Percentiles rank a stretch among this genome's conserved stretches.
phyloP scores from a whole-genome alignment of 2,797 vertebrate genomes.

The Gallinago nigripennis region DNA sequence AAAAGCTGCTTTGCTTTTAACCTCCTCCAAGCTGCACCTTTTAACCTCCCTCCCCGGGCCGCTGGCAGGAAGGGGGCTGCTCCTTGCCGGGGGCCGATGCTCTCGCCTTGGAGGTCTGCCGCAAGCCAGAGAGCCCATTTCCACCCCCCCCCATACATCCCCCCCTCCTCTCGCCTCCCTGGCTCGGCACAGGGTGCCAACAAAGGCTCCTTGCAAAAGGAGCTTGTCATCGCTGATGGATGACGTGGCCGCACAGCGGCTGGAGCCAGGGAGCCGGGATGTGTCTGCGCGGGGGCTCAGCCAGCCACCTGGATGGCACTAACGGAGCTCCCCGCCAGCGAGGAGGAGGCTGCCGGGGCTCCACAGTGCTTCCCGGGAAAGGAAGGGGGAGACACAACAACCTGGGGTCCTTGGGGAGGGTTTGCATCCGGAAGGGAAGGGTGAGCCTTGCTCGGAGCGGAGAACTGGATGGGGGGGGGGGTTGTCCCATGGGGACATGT shows the following conservation, averaged over 20 bases:
- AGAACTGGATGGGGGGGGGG: too few relatives aligned
- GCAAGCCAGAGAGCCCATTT: not conserved
- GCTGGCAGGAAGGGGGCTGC: slow-evolving; percentile 26
- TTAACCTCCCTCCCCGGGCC: slow-evolving; percentile 31
- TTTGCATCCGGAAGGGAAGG: not conserved
- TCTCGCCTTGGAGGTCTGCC: slow-evolving; percentile 42
- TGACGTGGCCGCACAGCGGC: slow-evolving; percentile 21
- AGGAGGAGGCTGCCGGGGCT: not conserved
- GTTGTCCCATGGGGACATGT: not conserved
- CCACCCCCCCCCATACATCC: too few relatives aligned
- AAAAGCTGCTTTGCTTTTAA: slow-evolving; percentile 50
- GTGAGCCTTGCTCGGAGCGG: rapidly evolving
- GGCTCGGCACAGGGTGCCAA: slow-evolving; percentile 28
- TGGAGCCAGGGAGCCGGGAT: slow-evolving; percentile 41
- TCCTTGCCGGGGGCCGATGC: not conserved
- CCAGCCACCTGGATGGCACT: slow-evolving; percentile 62
- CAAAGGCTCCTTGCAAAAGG: slow-evolving; percentile 59
- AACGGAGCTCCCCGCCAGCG: not conserved
- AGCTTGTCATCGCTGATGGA: slow-evolving; percentile 65
- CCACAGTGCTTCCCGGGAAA: rapidly evolving
- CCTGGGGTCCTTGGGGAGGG: rapidly evolving
- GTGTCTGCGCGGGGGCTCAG: slow-evolving; percentile 1
- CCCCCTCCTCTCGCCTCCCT: rapidly evolving
- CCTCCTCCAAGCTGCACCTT: slow-evolving; percentile 52
- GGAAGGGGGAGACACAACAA: not conserved